Percentiles rank a stretch among this genome's conserved stretches.
These are phyloP conservation scores for Cataglyphis altisquamis DNA, from an alignment of 2,888 invertebrate genomes.

Conservation along the genomic window DNA sequence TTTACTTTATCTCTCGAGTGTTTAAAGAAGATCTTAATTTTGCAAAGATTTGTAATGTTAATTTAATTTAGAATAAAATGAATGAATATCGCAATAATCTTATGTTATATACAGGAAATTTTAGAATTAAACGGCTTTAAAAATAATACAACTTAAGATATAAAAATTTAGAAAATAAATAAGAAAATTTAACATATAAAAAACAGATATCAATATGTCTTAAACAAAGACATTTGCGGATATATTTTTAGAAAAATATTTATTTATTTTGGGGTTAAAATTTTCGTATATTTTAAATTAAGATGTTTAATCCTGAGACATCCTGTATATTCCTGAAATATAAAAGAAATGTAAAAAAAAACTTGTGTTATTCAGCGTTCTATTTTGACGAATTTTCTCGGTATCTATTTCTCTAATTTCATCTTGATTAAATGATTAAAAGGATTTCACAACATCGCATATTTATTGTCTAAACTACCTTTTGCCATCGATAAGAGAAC, in stretches of 20 bases:
- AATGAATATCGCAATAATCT: not conserved
- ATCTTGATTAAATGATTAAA: not conserved
- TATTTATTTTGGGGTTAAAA: not conserved
- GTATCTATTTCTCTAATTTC: not conserved
- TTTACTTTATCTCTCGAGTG: not conserved
- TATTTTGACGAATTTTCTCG: not conserved
- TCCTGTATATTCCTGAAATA: not conserved
- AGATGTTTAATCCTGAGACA: not conserved
- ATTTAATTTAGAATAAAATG: not conserved
- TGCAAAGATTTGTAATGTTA: not conserved
- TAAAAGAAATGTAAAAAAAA: not conserved
- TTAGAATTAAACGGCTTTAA: not conserved
- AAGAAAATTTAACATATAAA: not conserved
- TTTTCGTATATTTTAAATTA: not conserved
- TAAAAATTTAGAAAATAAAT: not conserved
- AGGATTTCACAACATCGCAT: not conserved
- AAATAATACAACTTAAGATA: not conserved
- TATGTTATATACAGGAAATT: not conserved
- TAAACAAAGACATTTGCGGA: not conserved
- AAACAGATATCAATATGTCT: not conserved
- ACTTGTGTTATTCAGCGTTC: not conserved
- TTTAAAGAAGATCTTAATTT: not conserved
- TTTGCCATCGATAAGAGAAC: slow-evolving; percentile 22
- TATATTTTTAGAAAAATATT: not conserved
- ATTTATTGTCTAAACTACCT: not conserved